phyloP scores from a whole-genome alignment of 2,888 invertebrate species.

The Cephus spinipes region DNA sequence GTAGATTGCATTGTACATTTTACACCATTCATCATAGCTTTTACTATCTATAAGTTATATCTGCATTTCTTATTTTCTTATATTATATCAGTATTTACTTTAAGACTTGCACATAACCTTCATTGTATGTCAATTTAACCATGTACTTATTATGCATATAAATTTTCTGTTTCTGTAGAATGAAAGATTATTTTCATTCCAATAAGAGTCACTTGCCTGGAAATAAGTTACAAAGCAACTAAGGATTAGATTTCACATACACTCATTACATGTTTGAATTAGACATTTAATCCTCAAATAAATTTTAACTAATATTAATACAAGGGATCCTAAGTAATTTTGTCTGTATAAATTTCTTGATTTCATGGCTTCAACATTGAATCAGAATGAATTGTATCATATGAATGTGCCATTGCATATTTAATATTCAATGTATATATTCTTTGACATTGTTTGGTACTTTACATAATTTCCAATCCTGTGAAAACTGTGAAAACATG shows the following conservation, averaged over 20 bases:
- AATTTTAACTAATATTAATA: not conserved
- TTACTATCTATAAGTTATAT: not conserved
- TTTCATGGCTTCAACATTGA: too few species aligned
- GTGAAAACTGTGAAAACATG: too few species aligned
- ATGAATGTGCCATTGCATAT: too few species aligned
- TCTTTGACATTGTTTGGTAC: too few species aligned
- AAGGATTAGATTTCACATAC: not conserved
- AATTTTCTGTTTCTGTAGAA: not conserved
- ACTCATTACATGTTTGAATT: not conserved
- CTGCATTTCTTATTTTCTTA: not conserved
- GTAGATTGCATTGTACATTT: not conserved
- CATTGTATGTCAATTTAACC: not conserved
- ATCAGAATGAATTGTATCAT: too few species aligned
- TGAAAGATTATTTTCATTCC: not conserved
- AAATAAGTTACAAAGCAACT: not conserved
- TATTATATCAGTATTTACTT: not conserved
- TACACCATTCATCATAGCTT: not conserved
- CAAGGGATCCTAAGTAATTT: not conserved
- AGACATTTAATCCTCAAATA: not conserved
- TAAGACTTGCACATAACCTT: not conserved
- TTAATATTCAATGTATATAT: too few species aligned
- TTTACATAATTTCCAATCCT: too few species aligned
- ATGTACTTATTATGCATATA: not conserved
- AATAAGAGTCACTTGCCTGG: not conserved
- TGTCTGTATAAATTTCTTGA: not conserved